A percentile compares a stretch with the other conserved stretches of the same genome.
Conservation (phyloP, 2,113 vertebrate species). For the Catharus fuscescens region DNA sequence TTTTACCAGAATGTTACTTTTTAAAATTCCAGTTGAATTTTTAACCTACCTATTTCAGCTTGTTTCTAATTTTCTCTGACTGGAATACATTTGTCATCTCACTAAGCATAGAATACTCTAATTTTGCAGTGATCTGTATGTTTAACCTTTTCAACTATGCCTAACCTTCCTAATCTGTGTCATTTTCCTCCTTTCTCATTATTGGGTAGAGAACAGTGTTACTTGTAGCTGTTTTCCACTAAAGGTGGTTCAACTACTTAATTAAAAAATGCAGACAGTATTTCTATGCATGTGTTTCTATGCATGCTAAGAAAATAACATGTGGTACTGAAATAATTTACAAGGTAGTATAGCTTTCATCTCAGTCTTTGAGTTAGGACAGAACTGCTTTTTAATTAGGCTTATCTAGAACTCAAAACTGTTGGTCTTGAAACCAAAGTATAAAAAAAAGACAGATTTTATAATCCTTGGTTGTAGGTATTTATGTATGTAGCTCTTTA, state of each 20-base stretch:
- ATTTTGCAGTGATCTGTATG: neutral
- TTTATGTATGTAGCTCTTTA: neutral
- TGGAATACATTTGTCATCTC: neutral
- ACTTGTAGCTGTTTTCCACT: neutral
- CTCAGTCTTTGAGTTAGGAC: neutral
- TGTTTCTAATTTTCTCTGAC: neutral
- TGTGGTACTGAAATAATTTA: neutral
- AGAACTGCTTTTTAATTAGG: neutral
- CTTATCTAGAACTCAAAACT: neutral
- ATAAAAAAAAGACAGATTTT: neutral
- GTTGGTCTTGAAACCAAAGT: neutral
- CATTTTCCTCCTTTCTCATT: fast-evolving
- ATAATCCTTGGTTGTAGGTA: neutral
- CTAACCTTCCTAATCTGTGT: neutral
- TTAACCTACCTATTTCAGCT: neutral
- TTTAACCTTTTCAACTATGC: neutral
- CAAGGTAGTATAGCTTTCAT: neutral
- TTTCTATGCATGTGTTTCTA: neutral
- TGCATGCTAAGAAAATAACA: neutral
- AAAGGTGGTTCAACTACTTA: neutral
- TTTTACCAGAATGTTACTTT: neutral
- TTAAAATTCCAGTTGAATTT: neutral
- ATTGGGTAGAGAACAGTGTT: neutral
- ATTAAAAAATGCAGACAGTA: neutral
- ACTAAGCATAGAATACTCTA: neutral